phyloP scores from a whole-genome alignment of 2,888 invertebrate species.

The Melanargia galathea region DNA sequence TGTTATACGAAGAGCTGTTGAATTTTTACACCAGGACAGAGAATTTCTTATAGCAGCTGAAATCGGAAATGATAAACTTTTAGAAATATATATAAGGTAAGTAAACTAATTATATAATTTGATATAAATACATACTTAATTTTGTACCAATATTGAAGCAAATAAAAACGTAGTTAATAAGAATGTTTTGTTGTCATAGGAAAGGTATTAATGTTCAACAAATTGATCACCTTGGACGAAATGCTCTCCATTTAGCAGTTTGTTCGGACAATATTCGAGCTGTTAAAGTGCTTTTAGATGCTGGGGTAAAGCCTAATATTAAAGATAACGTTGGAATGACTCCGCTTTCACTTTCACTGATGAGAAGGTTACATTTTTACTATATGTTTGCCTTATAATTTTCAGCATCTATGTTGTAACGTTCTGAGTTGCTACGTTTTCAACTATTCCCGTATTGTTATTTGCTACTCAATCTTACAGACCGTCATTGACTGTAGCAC shows the following conservation, averaged over 20 bases:
- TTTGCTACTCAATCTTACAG: conserved; percentile 47
- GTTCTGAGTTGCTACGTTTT: not conserved
- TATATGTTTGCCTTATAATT: too few relatives aligned
- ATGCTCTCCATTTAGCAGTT: conserved; percentile 69
- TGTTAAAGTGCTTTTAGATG: conserved; percentile 55
- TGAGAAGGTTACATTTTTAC: conserved; percentile 59
- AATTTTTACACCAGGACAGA: conserved; percentile 59
- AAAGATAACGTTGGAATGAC: conserved; percentile 72
- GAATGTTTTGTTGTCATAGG: conserved; percentile 45
- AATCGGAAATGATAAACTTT: conserved; percentile 52
- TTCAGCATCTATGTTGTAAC: not conserved
- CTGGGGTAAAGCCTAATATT: conserved; percentile 59
- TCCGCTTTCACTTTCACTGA: conserved; percentile 68
- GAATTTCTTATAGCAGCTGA: conserved; percentile 65
- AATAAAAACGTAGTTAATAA: too few relatives aligned
- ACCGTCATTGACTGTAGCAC: conserved; percentile 58
- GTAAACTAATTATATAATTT: not conserved
- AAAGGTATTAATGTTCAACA: conserved; percentile 54
- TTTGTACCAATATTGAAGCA: too few relatives aligned
- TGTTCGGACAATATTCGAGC: conserved; percentile 51
- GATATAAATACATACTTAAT: not conserved
- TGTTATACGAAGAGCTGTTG: conserved; percentile 49
- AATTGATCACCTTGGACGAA: conserved; percentile 63
- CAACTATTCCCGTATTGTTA: not conserved
- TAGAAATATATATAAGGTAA: conserved; percentile 56